Evolutionary conservation across 2,888 invertebrate species (phyloP), one percentile per base, ranked within the genome.

Genomic region (Leptopterna dolabrata): DNA sequence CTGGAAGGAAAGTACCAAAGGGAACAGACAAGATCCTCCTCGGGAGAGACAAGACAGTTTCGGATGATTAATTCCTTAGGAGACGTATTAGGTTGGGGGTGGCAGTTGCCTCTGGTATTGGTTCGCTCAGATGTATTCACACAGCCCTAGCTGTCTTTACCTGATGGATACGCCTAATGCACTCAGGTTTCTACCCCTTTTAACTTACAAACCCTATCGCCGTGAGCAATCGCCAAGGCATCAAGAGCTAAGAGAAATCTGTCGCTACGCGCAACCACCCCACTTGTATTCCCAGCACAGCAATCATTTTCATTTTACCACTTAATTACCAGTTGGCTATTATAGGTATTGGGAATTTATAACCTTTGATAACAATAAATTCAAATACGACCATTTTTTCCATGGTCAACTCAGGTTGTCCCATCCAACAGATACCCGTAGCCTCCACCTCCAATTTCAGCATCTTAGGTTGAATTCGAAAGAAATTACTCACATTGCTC

Each of bases 161-260:
- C 78, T 78, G 78, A 78, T 78, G 78, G 78, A 78, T 78, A 45
- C 78, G 78, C 45, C 43, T 45, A 78, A 41, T 78, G 78, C 78
- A 78, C 78, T 78, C 78, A 41, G 27, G 45, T 11, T 45, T 27
- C 27, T 24, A 19, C 63, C 13, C 19, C 27, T 24, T 36, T 19
- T 19, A 9, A 24, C 24, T 19, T 24, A 11, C n/a, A 7, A 24
- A 11, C 24, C 24, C 63, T 11, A n/a, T 63, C 24, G 63, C 1
- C 0, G 63, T 24, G 63, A 6, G 24, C 63, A 63, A 63, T 63
- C 63, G 24, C 24, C 24, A 19, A 63, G 27, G 63, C 24, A 63
- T 63, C 63, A 24, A 27, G 27, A 24, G 63, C 0, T 27, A 9
- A 27, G 63, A 27, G 63, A 63, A 63, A 63, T 63, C 63, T 63